phyloP scores from a whole-genome alignment of 2,888 invertebrate genomes.

The Drosophila kuntzei region DNA sequence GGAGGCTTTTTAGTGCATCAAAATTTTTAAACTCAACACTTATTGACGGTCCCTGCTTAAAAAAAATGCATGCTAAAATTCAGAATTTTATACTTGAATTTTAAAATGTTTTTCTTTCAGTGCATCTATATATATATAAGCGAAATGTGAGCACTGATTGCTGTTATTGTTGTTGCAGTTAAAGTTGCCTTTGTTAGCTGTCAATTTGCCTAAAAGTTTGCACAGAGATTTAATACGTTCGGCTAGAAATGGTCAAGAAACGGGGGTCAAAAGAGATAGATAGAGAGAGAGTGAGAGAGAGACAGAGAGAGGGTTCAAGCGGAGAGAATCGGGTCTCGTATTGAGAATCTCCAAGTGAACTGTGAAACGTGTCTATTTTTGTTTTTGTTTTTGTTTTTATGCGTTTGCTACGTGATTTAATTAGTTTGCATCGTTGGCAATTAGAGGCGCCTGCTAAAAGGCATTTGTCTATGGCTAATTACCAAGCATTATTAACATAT shows the following conservation, averaged over 20 bases:
- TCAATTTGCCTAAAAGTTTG: constrained; percentile 74
- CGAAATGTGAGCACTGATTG: constrained; percentile 20
- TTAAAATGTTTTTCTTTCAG: no score
- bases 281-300: background rate
- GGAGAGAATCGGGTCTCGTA: background rate
- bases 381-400: constrained; percentile 54
- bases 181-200: constrained; percentile 50
- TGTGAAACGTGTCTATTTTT: constrained; percentile 49
- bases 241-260: constrained; percentile 10
- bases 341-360: constrained; percentile 27
- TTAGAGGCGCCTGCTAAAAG: constrained; percentile 50
- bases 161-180: constrained; percentile 21
- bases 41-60: no score
- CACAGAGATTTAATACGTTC: constrained; percentile 51
- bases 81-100: no score
- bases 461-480: constrained; percentile 67
- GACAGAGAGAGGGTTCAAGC: background rate
- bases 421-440: constrained; percentile 63
- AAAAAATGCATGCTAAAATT: no score
- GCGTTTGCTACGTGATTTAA: constrained; percentile 78
- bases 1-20: no score
- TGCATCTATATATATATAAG: background rate
- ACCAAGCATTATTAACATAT: constrained; percentile 69
- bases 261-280: background rate
- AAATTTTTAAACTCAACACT: no score